Base-by-base conservation (phyloP, 2,797 vertebrate species). In the Gouania willdenowi region DNA sequence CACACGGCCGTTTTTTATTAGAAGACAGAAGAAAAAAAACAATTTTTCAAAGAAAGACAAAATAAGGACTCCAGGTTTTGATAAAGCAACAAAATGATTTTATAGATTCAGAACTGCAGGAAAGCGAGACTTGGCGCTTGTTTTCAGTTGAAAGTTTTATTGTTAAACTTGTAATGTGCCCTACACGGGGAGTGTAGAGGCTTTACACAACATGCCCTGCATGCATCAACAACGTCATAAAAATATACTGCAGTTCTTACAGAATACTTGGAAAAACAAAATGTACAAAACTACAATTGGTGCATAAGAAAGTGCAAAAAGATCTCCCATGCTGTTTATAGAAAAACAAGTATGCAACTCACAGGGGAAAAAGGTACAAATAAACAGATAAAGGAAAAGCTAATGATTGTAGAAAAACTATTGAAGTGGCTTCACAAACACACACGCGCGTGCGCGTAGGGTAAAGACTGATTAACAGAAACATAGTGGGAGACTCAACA, bases 131-230 rank as follows among this genome's bases (percentile, higher is more conserved):
- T n/a, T n/a, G n/a, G n/a, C n/a, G n/a, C n/a, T 57, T 65, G 47
- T 47, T 70, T 75, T 73, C 51, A 75, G 39, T 25, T 43, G 39
- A 49, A 63, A 65, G 9, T 77, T 87, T 88, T 88, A 89, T 88
- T 89, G 71, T 67, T 71, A 81, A 77, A 61, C 41, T 15, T 30
- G 44, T 39, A 53, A 54, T 14, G 41, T 64, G 66, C 52, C 76
- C 73, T 72, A 78, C 61, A 77, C 46, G n/a, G 71, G 51, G 55
- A 73, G 67, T 73, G 66, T 51, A 79, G 68, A 88, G 83, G 75
- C 72, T 54, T 75, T 66, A 82, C 48, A 68, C 11, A 82, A 83
- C 88, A 88, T 87, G 87, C 70, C 84, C 88, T 75, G 87, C 86
- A 88, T 89, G 86, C 79, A 82, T 71, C 66, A 67, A 69, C 29